Percentiles rank a stretch among this genome's conserved stretches.
These are phyloP conservation scores for Brenthis daphne DNA, from an alignment of 2,888 invertebrate genomes.

Conservation along the genomic window DNA sequence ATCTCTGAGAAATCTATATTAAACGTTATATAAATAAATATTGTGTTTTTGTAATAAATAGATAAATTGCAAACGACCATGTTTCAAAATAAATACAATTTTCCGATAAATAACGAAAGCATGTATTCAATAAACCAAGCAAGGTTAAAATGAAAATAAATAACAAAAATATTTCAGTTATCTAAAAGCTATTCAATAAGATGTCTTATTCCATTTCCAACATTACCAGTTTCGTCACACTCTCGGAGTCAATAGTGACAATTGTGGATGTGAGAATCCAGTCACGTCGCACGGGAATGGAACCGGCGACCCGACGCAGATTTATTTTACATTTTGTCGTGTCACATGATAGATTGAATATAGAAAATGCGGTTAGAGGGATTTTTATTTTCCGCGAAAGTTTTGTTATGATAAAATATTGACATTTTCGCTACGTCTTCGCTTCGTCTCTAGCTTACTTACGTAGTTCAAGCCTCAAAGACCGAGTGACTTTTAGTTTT, in stretches of 20 bases:
- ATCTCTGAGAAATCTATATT: too few relatives aligned
- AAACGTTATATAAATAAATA: too few relatives aligned
- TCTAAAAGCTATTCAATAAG: slow-evolving; percentile 10
- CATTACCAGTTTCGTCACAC: slow-evolving; percentile 23
- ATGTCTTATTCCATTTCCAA: slow-evolving; percentile 4
- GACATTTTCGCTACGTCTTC: neutral
- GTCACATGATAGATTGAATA: slow-evolving; percentile 38
- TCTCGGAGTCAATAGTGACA: slow-evolving; percentile 32
- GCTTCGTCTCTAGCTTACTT: too few relatives aligned
- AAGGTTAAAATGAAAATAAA: too few relatives aligned
- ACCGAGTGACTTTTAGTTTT: too few relatives aligned
- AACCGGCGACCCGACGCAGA: slow-evolving; percentile 30
- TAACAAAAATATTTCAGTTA: neutral
- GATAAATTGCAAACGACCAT: too few relatives aligned
- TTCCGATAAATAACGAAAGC: too few relatives aligned
- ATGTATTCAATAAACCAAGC: too few relatives aligned
- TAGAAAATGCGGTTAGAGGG: slow-evolving; percentile 26
- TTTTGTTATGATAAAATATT: slow-evolving; percentile 8
- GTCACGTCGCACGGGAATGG: slow-evolving; percentile 36
- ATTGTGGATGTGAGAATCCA: slow-evolving; percentile 29
- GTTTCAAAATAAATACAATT: too few relatives aligned
- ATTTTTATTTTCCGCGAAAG: slow-evolving; percentile 11
- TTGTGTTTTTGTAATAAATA: too few relatives aligned
- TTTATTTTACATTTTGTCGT: slow-evolving; percentile 37
- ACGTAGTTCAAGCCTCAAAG: too few relatives aligned